Conservation (phyloP, 1,140 invertebrate species). For the Cotesia glomerata region DNA sequence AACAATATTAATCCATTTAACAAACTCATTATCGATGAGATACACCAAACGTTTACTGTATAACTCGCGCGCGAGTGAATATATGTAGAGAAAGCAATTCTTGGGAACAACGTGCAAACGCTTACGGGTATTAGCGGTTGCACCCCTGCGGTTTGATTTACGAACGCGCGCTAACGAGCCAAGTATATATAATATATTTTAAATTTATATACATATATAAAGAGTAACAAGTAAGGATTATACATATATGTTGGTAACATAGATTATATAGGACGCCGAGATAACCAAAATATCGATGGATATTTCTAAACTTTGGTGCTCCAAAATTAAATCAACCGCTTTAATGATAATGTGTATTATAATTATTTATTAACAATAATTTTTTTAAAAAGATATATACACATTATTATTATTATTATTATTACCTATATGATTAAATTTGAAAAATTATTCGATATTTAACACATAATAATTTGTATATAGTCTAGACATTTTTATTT, state of each 20-base stretch:
- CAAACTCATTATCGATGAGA: slow-evolving; percentile 62
- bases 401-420: too few species aligned
- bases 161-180: slow-evolving; percentile 57
- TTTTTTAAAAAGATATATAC: too few species aligned
- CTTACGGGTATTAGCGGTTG: slow-evolving; percentile 52
- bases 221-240: too few species aligned
- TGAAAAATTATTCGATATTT: too few species aligned
- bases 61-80: slow-evolving; percentile 36
- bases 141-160: slow-evolving; percentile 62
- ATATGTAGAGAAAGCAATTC: slow-evolving; percentile 18
- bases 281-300: slow-evolving; percentile 1
- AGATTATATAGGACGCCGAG: not conserved
- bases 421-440: too few species aligned
- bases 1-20: slow-evolving; percentile 60
- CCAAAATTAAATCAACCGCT: too few species aligned
- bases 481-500: too few species aligned
- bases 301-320: not conserved
- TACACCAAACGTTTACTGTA: slow-evolving; percentile 59
- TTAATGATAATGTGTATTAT: too few species aligned
- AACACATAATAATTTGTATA: too few species aligned
- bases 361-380: too few species aligned
- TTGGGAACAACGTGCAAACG: slow-evolving; percentile 26
- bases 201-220: too few species aligned
- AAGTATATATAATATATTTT: not conserved
- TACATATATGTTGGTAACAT: not conserved